Conservation (phyloP, 2,797 vertebrate species). For the Cynopterus sphinx region DNA sequence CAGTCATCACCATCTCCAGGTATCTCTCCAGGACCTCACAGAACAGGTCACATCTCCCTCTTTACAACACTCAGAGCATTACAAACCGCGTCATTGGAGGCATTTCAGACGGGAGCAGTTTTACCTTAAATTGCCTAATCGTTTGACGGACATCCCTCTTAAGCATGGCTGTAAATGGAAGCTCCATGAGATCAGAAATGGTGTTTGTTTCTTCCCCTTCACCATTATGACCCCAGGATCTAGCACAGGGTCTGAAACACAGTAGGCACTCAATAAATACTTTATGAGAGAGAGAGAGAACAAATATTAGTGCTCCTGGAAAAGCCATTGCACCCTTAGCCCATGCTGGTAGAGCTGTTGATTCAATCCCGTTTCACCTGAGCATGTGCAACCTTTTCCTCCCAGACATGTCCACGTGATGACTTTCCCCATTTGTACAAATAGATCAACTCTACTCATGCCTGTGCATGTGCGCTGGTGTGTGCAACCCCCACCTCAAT, state of each 20-base stretch:
- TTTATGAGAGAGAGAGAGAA: neutral
- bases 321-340: neutral
- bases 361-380: neutral
- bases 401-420: neutral
- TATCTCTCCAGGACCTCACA: neutral
- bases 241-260: neutral
- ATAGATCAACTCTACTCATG: neutral
- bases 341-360: neutral
- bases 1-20: neutral
- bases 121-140: neutral
- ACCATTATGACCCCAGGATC: neutral
- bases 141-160: neutral
- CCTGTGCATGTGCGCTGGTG: fast-evolving
- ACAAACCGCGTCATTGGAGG: neutral
- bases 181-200: neutral
- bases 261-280: neutral
- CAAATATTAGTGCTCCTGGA: neutral
- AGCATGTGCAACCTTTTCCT: neutral
- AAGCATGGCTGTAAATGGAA: neutral
- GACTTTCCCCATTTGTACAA: neutral
- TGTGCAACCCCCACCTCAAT: neutral
- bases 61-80: neutral
- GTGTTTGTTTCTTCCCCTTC: neutral
- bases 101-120: neutral
- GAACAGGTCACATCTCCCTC: neutral